Percentiles rank a stretch among this genome's conserved stretches.
phyloP scores from a whole-genome alignment of 2,888 invertebrate genomes.

The Athalia rosae region DNA sequence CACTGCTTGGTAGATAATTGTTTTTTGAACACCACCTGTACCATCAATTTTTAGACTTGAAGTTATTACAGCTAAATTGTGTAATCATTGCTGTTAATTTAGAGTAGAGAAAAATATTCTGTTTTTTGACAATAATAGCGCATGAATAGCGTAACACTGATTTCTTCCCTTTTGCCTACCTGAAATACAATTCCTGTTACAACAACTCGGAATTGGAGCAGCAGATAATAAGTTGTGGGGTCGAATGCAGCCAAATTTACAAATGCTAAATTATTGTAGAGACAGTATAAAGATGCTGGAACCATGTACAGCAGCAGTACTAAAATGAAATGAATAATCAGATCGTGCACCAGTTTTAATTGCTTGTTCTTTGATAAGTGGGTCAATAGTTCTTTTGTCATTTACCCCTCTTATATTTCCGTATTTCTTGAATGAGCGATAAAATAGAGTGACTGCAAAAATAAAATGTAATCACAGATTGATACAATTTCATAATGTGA shows the following conservation, averaged over 20 bases:
- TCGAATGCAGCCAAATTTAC: slow-evolving; percentile 93
- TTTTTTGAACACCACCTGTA: slow-evolving; percentile 90
- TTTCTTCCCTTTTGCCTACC: slow-evolving; percentile 75
- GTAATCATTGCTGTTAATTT: neutral
- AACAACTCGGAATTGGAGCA: slow-evolving; percentile 93
- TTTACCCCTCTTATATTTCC: slow-evolving; percentile 64
- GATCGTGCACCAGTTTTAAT: too few species aligned
- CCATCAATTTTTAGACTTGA: slow-evolving; percentile 54
- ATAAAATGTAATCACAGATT: slow-evolving; percentile 15
- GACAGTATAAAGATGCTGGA: slow-evolving; percentile 92
- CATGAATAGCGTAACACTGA: neutral
- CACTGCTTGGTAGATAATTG: slow-evolving; percentile 88
- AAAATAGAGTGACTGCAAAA: slow-evolving; percentile 61
- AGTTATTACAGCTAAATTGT: neutral
- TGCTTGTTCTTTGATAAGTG: neutral
- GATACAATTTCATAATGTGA: neutral
- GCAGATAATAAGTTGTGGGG: slow-evolving; percentile 94
- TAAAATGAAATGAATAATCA: slow-evolving; percentile 69
- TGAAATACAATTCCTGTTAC: slow-evolving; percentile 94
- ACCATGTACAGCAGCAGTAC: slow-evolving; percentile 90
- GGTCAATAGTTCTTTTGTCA: neutral
- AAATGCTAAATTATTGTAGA: slow-evolving; percentile 96
- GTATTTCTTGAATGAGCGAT: slow-evolving; percentile 61
- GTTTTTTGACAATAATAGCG: slow-evolving; percentile 11
- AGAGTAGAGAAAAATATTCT: neutral